These are phyloP conservation scores for Ophion slaviceki DNA, from an alignment of 2,888 invertebrate species.

Conservation along the genomic window DNA sequence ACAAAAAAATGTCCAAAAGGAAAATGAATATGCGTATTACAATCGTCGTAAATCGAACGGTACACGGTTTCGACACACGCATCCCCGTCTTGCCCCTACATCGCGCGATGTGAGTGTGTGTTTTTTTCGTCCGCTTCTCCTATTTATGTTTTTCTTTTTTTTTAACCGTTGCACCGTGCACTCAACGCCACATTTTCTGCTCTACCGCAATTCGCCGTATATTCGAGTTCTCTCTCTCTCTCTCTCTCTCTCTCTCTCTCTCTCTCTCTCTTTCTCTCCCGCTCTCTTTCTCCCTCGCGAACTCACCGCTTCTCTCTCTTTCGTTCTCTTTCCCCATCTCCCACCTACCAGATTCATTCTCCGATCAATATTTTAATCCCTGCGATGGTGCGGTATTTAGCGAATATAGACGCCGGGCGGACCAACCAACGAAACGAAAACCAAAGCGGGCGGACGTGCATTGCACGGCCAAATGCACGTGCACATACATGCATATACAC, in stretches of 20 bases:
- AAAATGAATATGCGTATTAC: not conserved
- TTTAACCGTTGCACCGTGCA: slow-evolving; percentile 60
- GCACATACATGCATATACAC: not conserved
- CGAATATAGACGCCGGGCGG: slow-evolving; percentile 73
- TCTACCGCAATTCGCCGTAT: slow-evolving; percentile 77
- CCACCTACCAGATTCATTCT: slow-evolving; percentile 67
- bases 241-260: slow-evolving; percentile 10
- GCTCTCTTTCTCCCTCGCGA: slow-evolving; percentile 20
- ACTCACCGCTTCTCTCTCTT: slow-evolving; percentile 27
- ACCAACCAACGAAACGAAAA: slow-evolving; percentile 39
- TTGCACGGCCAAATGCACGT: slow-evolving; percentile 44
- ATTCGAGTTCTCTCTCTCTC: slow-evolving; percentile 62
- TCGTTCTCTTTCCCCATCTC: slow-evolving; percentile 44
- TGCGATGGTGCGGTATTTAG: slow-evolving; percentile 83
- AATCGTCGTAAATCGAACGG: not conserved
- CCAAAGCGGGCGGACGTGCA: slow-evolving; percentile 41
- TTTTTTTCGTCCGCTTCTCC: slow-evolving; percentile 32
- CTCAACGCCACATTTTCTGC: slow-evolving; percentile 73
- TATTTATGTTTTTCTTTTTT: slow-evolving; percentile 60
- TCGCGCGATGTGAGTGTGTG: not conserved
- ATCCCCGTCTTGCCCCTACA: no score
- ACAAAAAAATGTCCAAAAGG: no score
- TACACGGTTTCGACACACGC: no score
- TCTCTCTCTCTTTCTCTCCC: slow-evolving; percentile 18
- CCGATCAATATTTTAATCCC: slow-evolving; percentile 84